These are phyloP conservation scores for Drosophila pseudotalamancana DNA, from an alignment of 2,888 invertebrate species.

Conservation along the genomic window DNA sequence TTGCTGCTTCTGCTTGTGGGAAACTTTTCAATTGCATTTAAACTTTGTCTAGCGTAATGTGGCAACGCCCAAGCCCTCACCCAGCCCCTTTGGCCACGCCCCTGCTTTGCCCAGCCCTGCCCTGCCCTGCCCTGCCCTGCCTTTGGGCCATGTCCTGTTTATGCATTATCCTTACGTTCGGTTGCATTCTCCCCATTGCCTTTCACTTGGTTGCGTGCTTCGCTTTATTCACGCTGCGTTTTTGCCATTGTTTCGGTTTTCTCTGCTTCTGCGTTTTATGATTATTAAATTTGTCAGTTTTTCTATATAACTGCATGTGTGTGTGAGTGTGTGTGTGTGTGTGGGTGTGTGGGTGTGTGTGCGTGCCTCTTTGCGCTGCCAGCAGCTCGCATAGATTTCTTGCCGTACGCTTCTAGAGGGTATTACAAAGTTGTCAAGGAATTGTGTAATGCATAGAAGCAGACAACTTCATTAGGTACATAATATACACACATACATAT, in stretches of 20 bases:
- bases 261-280: conserved; percentile 52
- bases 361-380: background rate
- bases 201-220: conserved; percentile 33
- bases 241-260: conserved; percentile 31
- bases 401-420: background rate
- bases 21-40: conserved; percentile 74
- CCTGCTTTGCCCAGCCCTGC: background rate
- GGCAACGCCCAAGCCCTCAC: conserved; percentile 25
- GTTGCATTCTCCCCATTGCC: conserved; percentile 21
- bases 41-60: conserved; percentile 63
- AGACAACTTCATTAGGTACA: too few relatives aligned
- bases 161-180: conserved; percentile 40
- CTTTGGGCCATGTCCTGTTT: conserved; percentile 27
- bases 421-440: background rate
- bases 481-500: too few relatives aligned
- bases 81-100: background rate
- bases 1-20: conserved; percentile 23
- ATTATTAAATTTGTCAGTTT: conserved; percentile 55
- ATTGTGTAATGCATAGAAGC: too few relatives aligned
- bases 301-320: background rate
- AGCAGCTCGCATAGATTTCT: background rate
- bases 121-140: background rate
- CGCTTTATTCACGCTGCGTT: conserved; percentile 49
- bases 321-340: background rate
- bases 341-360: background rate